Evolutionary conservation across 2,888 invertebrate genomes (phyloP).

Genomic region (Bellardia pandia): DNA sequence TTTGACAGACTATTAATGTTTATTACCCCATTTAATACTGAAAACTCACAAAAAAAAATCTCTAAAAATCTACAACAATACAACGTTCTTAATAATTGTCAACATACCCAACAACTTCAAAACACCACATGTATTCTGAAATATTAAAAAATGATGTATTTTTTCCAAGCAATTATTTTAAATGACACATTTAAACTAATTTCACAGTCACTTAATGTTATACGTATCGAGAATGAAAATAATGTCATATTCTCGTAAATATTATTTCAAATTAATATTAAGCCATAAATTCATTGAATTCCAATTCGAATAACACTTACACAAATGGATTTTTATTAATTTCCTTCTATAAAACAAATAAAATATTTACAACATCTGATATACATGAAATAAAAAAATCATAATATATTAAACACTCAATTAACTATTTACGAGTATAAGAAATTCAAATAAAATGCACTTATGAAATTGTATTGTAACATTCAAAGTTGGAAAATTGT

Average conservation of each 20-base stretch:
- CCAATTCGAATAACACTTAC: constrained; percentile 11
- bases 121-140: neutral
- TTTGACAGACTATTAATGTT: no score
- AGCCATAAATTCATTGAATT: neutral
- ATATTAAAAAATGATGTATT: neutral
- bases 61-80: no score
- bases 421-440: constrained; percentile 10
- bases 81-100: neutral
- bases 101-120: neutral
- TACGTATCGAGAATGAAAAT: neutral
- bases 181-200: constrained; percentile 22
- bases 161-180: constrained; percentile 5
- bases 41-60: no score
- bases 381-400: neutral
- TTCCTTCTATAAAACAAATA: neutral
- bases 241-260: neutral
- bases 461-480: neutral
- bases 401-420: constrained; percentile 40
- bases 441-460: neutral
- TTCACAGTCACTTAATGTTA: neutral
- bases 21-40: no score
- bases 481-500: neutral
- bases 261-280: constrained; percentile 12
- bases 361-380: constrained; percentile 8
- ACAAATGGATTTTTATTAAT: constrained; percentile 13